These are phyloP conservation scores for Oreotragus oreotragus DNA, from an alignment of 2,113 vertebrate genomes.

Conservation along the genomic window DNA sequence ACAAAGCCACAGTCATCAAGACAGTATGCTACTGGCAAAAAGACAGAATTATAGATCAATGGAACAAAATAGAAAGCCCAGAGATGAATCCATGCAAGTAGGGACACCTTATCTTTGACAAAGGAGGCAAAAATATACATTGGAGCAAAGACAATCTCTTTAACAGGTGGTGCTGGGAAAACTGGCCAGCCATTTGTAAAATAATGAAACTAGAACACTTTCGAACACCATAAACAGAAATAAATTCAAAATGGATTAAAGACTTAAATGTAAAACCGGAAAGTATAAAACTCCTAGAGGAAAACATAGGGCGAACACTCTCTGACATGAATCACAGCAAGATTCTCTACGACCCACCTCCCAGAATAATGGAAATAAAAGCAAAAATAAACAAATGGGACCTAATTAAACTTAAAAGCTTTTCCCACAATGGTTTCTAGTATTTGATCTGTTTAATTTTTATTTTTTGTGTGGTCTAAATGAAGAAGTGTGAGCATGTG, in stretches of 20 bases:
- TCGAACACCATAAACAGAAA: background rate
- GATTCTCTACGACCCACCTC: background rate
- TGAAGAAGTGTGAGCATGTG: background rate
- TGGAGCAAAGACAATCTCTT: background rate
- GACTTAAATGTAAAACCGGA: background rate
- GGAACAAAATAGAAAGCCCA: background rate
- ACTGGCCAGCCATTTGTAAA: background rate
- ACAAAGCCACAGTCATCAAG: background rate
- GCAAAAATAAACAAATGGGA: background rate
- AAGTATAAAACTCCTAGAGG: background rate
- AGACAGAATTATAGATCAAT: background rate
- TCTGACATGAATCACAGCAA: background rate
- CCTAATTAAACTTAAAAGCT: background rate
- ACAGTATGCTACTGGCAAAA: background rate
- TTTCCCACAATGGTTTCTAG: background rate
- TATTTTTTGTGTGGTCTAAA: constrained; percentile 31
- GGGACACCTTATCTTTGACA: background rate
- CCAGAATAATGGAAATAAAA: background rate
- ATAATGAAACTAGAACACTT: background rate
- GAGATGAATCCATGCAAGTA: background rate
- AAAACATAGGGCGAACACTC: background rate
- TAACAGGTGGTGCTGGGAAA: background rate
- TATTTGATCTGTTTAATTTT: constrained; percentile 39
- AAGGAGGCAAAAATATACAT: background rate
- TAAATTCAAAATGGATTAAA: background rate